Evolutionary conservation across 2,888 invertebrate species (phyloP).

Genomic region (Chalcis sispes): DNA sequence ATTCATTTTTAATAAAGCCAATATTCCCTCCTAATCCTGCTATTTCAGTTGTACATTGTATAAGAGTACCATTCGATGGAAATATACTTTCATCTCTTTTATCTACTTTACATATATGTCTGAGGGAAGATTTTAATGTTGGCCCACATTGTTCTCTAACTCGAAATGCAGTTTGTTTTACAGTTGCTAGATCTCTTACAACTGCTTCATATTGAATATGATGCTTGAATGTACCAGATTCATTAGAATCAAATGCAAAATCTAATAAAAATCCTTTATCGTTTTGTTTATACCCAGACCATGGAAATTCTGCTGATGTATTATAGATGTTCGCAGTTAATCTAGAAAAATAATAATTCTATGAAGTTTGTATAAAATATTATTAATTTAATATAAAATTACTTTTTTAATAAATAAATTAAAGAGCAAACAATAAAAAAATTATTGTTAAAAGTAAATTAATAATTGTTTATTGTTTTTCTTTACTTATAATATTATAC

Average conservation of each 20-base stretch:
- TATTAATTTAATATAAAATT: neutral
- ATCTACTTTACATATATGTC: slow-evolving; percentile 88
- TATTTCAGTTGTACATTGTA: slow-evolving; percentile 88
- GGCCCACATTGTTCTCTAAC: slow-evolving; percentile 94
- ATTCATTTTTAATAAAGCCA: slow-evolving; percentile 90
- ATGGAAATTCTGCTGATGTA: slow-evolving; percentile 85
- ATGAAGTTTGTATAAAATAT: neutral
- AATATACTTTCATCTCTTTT: slow-evolving; percentile 88
- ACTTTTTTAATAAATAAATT: neutral
- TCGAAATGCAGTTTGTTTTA: slow-evolving; percentile 86
- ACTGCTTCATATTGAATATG: slow-evolving; percentile 92
- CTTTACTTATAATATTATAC: slow-evolving; percentile 66
- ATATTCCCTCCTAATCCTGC: slow-evolving; percentile 95
- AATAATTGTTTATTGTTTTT: slow-evolving; percentile 12
- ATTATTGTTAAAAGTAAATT: neutral
- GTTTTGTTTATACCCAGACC: slow-evolving; percentile 88
- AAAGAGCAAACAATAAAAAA: slow-evolving; percentile 25
- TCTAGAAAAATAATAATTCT: slow-evolving; percentile 74
- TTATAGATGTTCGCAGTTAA: slow-evolving; percentile 86
- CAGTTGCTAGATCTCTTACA: slow-evolving; percentile 87
- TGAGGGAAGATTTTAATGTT: slow-evolving; percentile 90
- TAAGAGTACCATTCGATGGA: slow-evolving; percentile 84
- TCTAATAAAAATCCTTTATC: slow-evolving; percentile 89
- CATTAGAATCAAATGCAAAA: slow-evolving; percentile 83
- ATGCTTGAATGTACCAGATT: slow-evolving; percentile 80